A percentile compares a stretch with the other conserved stretches of the same genome.
Conservation (phyloP, 2,888 invertebrate genomes). For the Brachylomia viminalis region DNA sequence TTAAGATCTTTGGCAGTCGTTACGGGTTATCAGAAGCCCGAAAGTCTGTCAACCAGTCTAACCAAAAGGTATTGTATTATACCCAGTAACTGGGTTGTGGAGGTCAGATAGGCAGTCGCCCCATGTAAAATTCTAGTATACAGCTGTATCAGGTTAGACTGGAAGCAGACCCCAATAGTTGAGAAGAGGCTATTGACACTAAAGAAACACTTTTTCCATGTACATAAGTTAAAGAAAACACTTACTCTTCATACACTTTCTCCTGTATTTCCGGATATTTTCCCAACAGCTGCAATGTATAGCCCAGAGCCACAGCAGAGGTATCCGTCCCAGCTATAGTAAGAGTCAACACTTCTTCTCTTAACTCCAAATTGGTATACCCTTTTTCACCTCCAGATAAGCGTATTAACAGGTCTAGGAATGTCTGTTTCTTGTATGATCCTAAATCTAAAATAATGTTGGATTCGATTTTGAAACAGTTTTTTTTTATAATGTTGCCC, state of each 20-base stretch:
- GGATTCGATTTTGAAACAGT: not conserved
- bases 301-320: conserved; percentile 85
- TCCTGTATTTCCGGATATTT: conserved; percentile 87
- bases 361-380: conserved; percentile 88
- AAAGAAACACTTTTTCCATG: not conserved
- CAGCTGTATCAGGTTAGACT: no score
- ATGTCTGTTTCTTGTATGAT: conserved; percentile 84
- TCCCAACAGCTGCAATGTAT: conserved; percentile 83
- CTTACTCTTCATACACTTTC: conserved; percentile 85
- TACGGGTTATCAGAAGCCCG: no score
- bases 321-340: conserved; percentile 90
- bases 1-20: no score
- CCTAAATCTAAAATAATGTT: conserved; percentile 58
- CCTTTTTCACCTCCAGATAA: conserved; percentile 87
- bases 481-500: no score
- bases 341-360: conserved; percentile 91
- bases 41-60: no score
- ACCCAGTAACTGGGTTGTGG: no score
- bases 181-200: no score
- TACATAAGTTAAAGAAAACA: conserved; percentile 32
- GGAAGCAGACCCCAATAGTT: no score
- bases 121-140: no score
- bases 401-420: conserved; percentile 89
- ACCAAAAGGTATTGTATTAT: no score
- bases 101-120: no score